phyloP scores from a whole-genome alignment of 92 coral and sea anemone genomes.

The Phymanthus crucifer region DNA sequence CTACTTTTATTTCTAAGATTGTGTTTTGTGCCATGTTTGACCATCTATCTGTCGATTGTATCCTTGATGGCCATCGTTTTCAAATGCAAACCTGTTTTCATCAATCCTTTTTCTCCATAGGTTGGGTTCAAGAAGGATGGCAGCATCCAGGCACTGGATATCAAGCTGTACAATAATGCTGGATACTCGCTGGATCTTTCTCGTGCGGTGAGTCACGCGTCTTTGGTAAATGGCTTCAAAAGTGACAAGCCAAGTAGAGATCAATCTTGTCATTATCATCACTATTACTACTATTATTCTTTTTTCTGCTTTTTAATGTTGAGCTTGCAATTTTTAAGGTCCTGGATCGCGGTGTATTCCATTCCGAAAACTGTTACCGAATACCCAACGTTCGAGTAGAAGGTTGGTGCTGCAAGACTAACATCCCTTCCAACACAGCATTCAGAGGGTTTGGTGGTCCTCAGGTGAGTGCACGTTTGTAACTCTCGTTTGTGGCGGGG shows the following conservation, averaged over 20 bases:
- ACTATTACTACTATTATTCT: neutral
- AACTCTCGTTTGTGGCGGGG: too few species aligned
- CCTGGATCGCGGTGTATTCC: conserved; percentile 64
- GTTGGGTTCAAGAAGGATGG: conserved; percentile 79
- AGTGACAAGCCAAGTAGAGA: too few species aligned
- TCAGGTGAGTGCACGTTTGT: conserved; percentile 40
- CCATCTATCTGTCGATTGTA: too few species aligned
- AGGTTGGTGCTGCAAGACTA: conserved; percentile 74
- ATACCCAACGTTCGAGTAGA: conserved; percentile 67
- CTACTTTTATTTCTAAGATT: too few species aligned
- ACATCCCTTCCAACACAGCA: conserved; percentile 78
- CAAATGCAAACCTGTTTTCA: neutral
- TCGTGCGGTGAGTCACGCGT: conserved; percentile 44
- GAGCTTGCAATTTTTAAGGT: conserved; percentile 44
- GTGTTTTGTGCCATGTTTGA: too few species aligned
- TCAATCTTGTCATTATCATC: too few species aligned
- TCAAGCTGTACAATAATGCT: conserved; percentile 64
- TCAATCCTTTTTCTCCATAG: conserved; percentile 24
- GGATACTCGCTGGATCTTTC: conserved; percentile 76
- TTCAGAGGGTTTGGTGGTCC: conserved; percentile 91
- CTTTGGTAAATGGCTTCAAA: too few species aligned
- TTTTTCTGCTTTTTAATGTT: neutral
- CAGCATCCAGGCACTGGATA: conserved; percentile 68
- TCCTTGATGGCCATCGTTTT: too few species aligned
- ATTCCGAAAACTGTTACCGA: conserved; percentile 72